Evolutionary conservation across 2,797 vertebrate genomes (phyloP), one percentile per base, ranked within the genome.

Genomic region (Pangasius sanitwongsei): DNA sequence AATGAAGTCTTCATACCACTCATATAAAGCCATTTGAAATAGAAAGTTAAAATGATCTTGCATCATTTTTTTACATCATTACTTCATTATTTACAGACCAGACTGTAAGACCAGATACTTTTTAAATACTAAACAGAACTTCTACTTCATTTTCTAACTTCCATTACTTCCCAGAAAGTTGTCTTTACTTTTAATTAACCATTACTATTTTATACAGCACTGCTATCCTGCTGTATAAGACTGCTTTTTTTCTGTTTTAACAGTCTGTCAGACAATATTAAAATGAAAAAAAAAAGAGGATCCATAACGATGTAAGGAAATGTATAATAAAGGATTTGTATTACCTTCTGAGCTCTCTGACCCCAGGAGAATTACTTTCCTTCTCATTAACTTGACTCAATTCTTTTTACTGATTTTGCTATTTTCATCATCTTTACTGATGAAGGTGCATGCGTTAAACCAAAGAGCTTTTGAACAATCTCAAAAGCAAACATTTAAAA

Each of bases 391-490:
- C n/a, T 82, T 48, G 16, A 44, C 77, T 84, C 83, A 6, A 57
- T 31, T 50, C 11, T n/a, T 53, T 57, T 55, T 31, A 55, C 48
- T 53, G 11, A 25, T 50, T 77, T 44, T 28, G 18, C 61, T 44
- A 88, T 61, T 67, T 82, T 87, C 86, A 61, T 90, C 63, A 55
- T 87, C 72, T 87, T 89, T 61, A 59, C 69, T 89, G 83, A 85
- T 87, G 72, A 89, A 86, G 89, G 81, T 41, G 50, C 20, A 63
- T 90, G 31, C 48, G 70, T 77, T 72, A 25, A 81, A 87, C 41
- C 41, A 88, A 86, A 87, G 13, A 31, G 53, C 34, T 15, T 89
- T 89, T 87, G 83, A 83, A 87, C 31, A 75, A 83, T 88, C 67
- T 61, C 44, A 34, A 61, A 87, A 88, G 69, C 28, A 87, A 86